These are phyloP conservation scores for Aptenodytes forsteri DNA, from an alignment of 2,113 vertebrate species.

Conservation along the genomic window DNA sequence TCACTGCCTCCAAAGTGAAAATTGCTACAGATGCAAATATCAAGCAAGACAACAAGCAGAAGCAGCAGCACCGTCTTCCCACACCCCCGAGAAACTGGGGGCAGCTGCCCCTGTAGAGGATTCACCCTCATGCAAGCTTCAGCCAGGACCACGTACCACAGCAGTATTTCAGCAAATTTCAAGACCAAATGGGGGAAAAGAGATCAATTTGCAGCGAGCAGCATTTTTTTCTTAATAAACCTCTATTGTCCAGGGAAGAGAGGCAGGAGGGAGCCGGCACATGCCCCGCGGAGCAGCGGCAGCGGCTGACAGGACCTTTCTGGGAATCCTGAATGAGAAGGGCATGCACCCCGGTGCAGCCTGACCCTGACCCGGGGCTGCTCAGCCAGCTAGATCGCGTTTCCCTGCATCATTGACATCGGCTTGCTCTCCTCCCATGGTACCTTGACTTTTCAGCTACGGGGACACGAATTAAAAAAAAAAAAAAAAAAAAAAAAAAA, in stretches of 20 bases:
- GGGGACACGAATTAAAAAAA: rapidly evolving
- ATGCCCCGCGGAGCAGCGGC: rapidly evolving
- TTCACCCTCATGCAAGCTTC: background rate
- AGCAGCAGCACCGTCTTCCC: background rate
- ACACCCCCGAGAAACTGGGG: rapidly evolving
- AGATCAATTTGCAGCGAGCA: background rate
- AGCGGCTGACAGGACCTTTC: background rate
- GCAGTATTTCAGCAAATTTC: background rate
- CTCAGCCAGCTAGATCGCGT: background rate
- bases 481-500: too few species aligned
- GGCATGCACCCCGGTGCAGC: background rate
- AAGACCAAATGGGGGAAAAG: background rate
- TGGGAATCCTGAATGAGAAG: background rate
- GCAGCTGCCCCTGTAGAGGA: background rate
- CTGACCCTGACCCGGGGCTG: background rate
- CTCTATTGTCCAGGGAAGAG: background rate
- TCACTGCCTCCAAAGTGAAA: background rate
- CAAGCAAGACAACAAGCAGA: background rate
- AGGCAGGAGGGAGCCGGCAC: background rate
- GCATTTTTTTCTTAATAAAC: background rate
- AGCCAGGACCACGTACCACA: background rate
- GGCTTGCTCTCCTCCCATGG: rapidly evolving
- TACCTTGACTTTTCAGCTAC: background rate
- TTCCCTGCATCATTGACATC: background rate
- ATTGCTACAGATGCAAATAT: background rate